Conservation (phyloP, 2,888 invertebrate genomes). For the Sinopyrophorus schimmeli region DNA sequence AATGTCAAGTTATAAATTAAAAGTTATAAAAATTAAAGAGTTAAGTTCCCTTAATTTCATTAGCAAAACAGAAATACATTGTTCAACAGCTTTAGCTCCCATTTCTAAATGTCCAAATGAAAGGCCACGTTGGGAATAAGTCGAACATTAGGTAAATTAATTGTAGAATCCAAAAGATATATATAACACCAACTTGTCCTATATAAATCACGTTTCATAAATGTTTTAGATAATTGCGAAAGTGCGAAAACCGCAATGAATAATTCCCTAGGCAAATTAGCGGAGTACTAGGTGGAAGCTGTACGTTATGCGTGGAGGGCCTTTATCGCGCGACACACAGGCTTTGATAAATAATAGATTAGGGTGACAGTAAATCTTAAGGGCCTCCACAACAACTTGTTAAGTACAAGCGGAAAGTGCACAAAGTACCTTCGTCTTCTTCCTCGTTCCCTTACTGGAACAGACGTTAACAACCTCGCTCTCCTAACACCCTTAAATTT, state of each 20-base stretch:
- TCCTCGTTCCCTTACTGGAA: conserved; percentile 10
- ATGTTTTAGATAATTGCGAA: conserved; percentile 31
- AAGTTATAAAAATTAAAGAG: too few species aligned
- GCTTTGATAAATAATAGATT: conserved; percentile 54
- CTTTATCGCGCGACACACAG: conserved; percentile 48
- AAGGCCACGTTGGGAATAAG: too few species aligned
- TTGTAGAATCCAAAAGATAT: neutral
- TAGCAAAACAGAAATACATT: too few species aligned
- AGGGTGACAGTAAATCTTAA: conserved; percentile 41
- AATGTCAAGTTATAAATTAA: too few species aligned
- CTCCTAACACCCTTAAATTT: conserved; percentile 22
- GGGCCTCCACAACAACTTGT: conserved; percentile 28
- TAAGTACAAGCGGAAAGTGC: conserved; percentile 29
- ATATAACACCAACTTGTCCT: conserved; percentile 3
- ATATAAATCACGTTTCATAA: conserved; percentile 25
- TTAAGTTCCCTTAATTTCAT: too few species aligned
- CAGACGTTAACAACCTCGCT: conserved; percentile 15
- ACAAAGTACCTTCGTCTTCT: conserved; percentile 10
- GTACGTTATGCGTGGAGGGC: conserved; percentile 38
- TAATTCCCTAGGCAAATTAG: conserved; percentile 48
- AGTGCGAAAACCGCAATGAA: conserved; percentile 40
- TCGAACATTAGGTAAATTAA: too few species aligned
- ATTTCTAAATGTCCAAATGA: too few species aligned
- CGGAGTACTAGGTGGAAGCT: too few species aligned
- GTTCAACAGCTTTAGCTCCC: too few species aligned